These are phyloP conservation scores for Diabrotica virgifera DNA, from an alignment of 1,140 invertebrate species.

Conservation along the genomic window DNA sequence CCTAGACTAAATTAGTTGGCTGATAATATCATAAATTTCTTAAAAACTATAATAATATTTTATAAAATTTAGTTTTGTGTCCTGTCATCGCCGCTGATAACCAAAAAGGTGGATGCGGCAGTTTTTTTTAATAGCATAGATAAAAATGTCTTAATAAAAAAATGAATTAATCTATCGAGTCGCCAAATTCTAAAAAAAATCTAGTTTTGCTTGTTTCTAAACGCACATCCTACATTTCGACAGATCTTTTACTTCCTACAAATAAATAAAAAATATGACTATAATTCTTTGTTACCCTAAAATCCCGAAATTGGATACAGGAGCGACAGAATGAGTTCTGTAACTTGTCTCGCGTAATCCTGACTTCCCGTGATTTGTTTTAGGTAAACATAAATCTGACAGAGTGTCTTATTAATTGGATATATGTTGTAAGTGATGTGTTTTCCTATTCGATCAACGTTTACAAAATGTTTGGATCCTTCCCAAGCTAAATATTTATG, in stretches of 20 bases:
- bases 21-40: no score
- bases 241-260: background rate
- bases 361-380: conserved; percentile 20
- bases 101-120: no score
- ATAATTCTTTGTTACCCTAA: conserved; percentile 3
- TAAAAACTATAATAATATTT: no score
- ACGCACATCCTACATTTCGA: no score
- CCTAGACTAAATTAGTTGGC: no score
- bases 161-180: no score
- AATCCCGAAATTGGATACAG: background rate
- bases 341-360: conserved; percentile 18
- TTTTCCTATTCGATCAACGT: conserved; percentile 9
- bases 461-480: conserved; percentile 10
- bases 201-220: no score
- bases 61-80: no score
- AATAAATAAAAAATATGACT: background rate
- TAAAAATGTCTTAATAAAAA: no score
- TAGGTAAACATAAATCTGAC: conserved; percentile 21
- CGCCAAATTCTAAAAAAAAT: no score
- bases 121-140: no score
- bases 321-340: conserved; percentile 16
- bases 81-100: no score
- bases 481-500: conserved; percentile 17
- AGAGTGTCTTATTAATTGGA: conserved; percentile 18
- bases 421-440: conserved; percentile 2